Evolutionary conservation across 2,888 invertebrate species (phyloP), one percentile per base, ranked within the genome.

Genomic region (Trachelus stipa): DNA sequence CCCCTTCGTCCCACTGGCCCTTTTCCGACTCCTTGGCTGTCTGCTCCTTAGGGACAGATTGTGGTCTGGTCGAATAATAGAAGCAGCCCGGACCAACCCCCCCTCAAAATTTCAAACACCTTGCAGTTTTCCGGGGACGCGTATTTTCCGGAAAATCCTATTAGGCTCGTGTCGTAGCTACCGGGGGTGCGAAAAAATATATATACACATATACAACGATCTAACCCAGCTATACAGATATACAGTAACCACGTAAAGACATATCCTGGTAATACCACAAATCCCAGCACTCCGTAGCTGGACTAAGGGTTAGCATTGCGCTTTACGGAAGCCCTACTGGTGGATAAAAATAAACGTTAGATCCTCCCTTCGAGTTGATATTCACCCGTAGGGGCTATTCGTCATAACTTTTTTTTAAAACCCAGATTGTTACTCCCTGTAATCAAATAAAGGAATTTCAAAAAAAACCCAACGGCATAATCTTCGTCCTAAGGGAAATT

Each of bases 61-160:
- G 68, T 73, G 77, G 77, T 73, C 68, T 74, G 77, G 35, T 31
- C 74, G 56, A 77, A 75, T 75, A 75, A 77, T 77, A 71, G 75
- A 77, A 75, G 69, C 77, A 6, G 71, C 30, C 30, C 71, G 3
- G 15, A 33, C 30, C 11, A 33, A 2, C 4, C 12, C 69, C 69
- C 68, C 31, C 56, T 69, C 30, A 69, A 74, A 77, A 74, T 77
- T 75, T 77, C 75, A 77, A 74, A 69, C 75, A 69, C 71, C 68
- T 69, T 74, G 75, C 69, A 74, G 75, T 77, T 77, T 75, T 77
- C 71, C 69, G 71, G 69, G 69, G n/a, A 77, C 71, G 71, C 31
- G 71, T 34, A 34, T 71, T 71, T 34, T 71, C 71, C 71, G 71
- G 71, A 71, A 71, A 71, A 71, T 71, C 71, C 31, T 34, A 71